Evolutionary conservation across 2,888 invertebrate genomes (phyloP), one percentile per base, ranked within the genome.

Genomic region (Oligia fasciuncula): DNA sequence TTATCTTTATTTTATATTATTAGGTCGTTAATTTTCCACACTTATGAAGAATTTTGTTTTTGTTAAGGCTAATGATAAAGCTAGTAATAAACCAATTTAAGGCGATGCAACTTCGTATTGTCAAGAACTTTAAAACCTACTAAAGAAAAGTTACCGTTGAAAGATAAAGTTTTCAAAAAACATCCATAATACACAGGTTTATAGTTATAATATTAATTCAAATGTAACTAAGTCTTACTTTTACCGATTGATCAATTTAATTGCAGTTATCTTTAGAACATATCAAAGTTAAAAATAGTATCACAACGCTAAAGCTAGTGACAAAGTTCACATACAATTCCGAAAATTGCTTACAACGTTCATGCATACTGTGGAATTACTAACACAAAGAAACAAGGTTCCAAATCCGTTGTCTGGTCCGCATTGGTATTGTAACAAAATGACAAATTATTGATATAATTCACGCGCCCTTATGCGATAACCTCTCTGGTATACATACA

Each of bases 391-490:
- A 0, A 2, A 29, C 60, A 82, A 43, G 40, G 60, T 19, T n/a
- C 5, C 76, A 66, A 63, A 62, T 81, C 0, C 63, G 29, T 66
- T 49, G 43, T 5, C 11, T 54, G 9, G 23, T 14, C 2, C 11
- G 54, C n/a, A 35, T 57, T 1, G 19, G 9, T 60, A 14, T 57
- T 54, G 60, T 63, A 14, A 49, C 1, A 65, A 68, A 77, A 43
- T 76, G 9, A 83, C 79, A 81, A 81, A 81, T 88, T 79, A 76
- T 81, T 83, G 80, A 79, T 87, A 73, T 84, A 73, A 76, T 81
- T 88, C 77, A 77, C 83, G 86, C 80, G 75, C 69, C 82, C 79
- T 76, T 57, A 14, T 43, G 1, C 57, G 90, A 88, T 87, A 89
- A 85, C 87, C 88, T 73, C 43, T 77, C 46, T 46, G 74, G 81